Percentiles rank a stretch among this genome's conserved stretches.
phyloP scores from a whole-genome alignment of 1,140 invertebrate genomes.

The Frieseomelitta varia region DNA sequence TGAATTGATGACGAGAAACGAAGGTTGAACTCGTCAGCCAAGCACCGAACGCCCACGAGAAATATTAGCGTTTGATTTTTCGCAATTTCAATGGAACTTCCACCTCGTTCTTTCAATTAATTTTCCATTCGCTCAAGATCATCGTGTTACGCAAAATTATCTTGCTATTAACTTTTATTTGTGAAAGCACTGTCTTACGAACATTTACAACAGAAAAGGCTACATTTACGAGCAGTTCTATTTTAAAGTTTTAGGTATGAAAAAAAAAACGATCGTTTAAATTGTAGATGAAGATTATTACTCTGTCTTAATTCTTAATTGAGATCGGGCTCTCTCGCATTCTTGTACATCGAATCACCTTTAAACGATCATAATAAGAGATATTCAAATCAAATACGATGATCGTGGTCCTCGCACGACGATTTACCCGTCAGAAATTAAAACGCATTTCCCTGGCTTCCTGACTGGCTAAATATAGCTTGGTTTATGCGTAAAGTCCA shows the following conservation, averaged over 20 bases:
- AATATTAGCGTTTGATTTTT: not conserved
- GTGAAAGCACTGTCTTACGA: no score
- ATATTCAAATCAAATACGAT: not conserved
- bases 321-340: not conserved
- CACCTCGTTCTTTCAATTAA: not conserved
- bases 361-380: not conserved
- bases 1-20: conserved; percentile 36
- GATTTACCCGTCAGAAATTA: conserved; percentile 1
- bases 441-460: conserved; percentile 13
- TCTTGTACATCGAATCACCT: not conserved
- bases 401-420: not conserved
- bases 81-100: not conserved
- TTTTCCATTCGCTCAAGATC: no score
- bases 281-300: no score
- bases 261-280: no score
- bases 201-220: no score
- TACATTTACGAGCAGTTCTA: no score
- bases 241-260: no score
- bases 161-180: not conserved
- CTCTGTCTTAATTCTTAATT: no score
- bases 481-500: conserved; percentile 26
- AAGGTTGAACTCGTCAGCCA: conserved; percentile 43
- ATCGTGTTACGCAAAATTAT: not conserved
- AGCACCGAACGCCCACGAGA: conserved; percentile 28
- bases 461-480: conserved; percentile 37